These are phyloP conservation scores for Sphaerophoria taeniata DNA, from an alignment of 2,888 invertebrate genomes.

Conservation along the genomic window DNA sequence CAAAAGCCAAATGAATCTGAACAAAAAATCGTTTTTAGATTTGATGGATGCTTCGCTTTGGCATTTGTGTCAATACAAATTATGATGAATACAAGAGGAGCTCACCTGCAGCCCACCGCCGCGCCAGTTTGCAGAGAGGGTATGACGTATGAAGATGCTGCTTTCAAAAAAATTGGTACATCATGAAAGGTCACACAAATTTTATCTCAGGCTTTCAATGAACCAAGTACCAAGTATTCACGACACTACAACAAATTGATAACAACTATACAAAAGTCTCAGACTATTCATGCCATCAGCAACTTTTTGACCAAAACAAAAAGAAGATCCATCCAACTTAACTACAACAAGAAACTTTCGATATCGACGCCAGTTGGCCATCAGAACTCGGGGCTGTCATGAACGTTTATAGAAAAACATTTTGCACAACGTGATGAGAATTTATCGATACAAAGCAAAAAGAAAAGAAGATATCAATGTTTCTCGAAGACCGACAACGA, in stretches of 20 bases:
- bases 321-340: background rate
- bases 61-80: constrained; percentile 34
- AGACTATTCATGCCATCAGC: too few relatives aligned
- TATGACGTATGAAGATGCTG: too few relatives aligned
- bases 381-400: constrained; percentile 57
- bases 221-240: too few relatives aligned
- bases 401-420: constrained; percentile 73
- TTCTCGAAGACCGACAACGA: background rate
- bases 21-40: background rate
- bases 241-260: too few relatives aligned
- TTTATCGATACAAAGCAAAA: constrained; percentile 67
- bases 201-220: too few relatives aligned
- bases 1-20: background rate
- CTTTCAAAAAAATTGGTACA: too few relatives aligned
- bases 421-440: constrained; percentile 72
- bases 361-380: constrained; percentile 20
- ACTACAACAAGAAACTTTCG: background rate
- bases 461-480: constrained; percentile 35
- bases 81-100: background rate
- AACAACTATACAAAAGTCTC: too few relatives aligned
- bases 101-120: too few relatives aligned
- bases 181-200: too few relatives aligned
- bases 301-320: too few relatives aligned
- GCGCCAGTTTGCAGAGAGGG: too few relatives aligned
- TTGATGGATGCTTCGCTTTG: constrained; percentile 29